These are phyloP conservation scores for Tyrannus savana DNA, from an alignment of 2,113 vertebrate genomes.

Conservation along the genomic window DNA sequence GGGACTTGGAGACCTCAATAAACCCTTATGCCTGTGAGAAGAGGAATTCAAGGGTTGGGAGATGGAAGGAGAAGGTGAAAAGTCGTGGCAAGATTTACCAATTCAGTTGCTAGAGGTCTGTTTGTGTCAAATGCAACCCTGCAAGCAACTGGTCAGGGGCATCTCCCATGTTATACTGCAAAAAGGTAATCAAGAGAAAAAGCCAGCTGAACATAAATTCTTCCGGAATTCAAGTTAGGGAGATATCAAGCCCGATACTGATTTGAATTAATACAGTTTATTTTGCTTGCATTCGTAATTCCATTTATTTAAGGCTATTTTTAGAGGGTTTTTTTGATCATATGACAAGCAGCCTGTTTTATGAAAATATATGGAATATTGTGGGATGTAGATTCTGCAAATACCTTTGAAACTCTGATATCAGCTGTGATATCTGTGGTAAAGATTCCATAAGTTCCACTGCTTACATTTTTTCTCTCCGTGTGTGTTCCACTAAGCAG, in stretches of 20 bases:
- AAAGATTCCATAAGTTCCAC: neutral
- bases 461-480: constrained; percentile 31
- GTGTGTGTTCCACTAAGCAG: neutral
- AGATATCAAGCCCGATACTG: neutral
- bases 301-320: neutral
- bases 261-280: neutral
- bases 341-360: neutral
- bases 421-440: neutral
- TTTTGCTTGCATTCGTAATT: neutral
- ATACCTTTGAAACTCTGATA: neutral
- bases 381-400: neutral
- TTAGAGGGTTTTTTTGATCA: neutral
- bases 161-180: constrained; percentile 35
- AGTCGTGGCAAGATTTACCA: neutral
- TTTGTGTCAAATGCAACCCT: constrained; percentile 24
- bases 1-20: neutral
- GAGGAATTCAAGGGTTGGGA: neutral
- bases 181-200: constrained; percentile 53
- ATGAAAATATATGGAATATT: neutral
- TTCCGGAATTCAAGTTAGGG: neutral
- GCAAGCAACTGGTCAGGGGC: neutral
- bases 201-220: neutral
- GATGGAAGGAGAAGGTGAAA: neutral
- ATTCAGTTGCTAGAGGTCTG: neutral
- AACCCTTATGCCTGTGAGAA: neutral